A percentile compares a stretch with the other conserved stretches of the same genome.
phyloP scores from a whole-genome alignment of 2,113 vertebrate genomes.

The Panurus biarmicus region DNA sequence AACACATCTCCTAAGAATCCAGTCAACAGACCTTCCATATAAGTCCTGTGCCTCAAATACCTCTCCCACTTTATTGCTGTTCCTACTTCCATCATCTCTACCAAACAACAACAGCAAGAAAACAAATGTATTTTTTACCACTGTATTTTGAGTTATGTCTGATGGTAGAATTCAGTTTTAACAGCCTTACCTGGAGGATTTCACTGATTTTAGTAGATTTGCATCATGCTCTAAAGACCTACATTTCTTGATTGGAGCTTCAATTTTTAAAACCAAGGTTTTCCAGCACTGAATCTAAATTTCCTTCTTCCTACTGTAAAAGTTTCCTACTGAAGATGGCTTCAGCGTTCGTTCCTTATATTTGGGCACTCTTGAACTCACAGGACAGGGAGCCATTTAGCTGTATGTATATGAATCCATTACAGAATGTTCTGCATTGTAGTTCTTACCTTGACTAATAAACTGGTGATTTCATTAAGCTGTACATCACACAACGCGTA shows the following conservation, averaged over 20 bases:
- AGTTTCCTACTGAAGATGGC: background rate
- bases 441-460: background rate
- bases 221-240: background rate
- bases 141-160: background rate
- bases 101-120: background rate
- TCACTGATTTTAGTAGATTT: background rate
- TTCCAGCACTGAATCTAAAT: background rate
- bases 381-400: background rate
- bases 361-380: background rate
- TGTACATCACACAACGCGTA: background rate
- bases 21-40: background rate
- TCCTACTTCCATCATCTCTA: background rate
- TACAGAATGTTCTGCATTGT: background rate
- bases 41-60: background rate
- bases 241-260: background rate
- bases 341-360: background rate
- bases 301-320: background rate
- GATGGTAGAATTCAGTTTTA: background rate
- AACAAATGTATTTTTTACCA: background rate
- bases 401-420: background rate
- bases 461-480: background rate
- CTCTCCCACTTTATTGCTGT: background rate
- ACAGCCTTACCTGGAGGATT: background rate
- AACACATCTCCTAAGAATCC: background rate
- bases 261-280: background rate